A percentile compares a stretch with the other conserved stretches of the same genome.
Conservation (phyloP, 2,113 vertebrate genomes). For the Leptodactylus fuscus region DNA sequence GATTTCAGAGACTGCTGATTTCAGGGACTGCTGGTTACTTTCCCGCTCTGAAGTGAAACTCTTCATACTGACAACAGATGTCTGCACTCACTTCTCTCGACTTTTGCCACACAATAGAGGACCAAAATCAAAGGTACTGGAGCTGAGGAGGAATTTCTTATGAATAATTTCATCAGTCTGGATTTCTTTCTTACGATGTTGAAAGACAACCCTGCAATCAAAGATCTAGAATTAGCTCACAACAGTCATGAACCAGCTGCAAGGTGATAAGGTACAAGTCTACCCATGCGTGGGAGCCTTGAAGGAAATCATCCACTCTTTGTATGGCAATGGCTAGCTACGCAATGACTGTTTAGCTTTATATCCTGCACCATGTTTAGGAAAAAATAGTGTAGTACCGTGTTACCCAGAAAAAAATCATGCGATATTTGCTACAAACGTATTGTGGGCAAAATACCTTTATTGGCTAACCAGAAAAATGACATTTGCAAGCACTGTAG, state of each 20-base stretch:
- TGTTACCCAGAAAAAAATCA: no score
- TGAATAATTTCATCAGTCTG: constrained; percentile 70
- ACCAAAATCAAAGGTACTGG: constrained; percentile 84
- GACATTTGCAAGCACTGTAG: no score
- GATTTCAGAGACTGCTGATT: no score
- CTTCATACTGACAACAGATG: not conserved
- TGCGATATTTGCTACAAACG: no score
- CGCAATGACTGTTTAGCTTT: no score
- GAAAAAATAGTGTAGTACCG: no score
- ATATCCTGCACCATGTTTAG: not conserved
- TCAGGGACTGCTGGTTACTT: not conserved
- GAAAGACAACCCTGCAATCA: constrained; percentile 80
- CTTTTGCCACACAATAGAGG: constrained; percentile 88
- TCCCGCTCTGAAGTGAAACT: not conserved
- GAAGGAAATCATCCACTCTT: not conserved
- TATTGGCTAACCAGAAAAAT: no score
- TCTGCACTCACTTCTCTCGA: constrained; percentile 81
- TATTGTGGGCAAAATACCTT: no score
- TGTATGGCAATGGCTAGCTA: not conserved
- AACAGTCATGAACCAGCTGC: not conserved
- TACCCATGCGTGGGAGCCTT: not conserved
- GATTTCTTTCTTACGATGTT: constrained; percentile 70
- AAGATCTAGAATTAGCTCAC: not conserved
- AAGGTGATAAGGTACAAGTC: no score
- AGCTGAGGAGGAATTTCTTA: constrained; percentile 79